Conservation (phyloP, 2,113 vertebrate genomes). For the Ceyx melanurus region DNA sequence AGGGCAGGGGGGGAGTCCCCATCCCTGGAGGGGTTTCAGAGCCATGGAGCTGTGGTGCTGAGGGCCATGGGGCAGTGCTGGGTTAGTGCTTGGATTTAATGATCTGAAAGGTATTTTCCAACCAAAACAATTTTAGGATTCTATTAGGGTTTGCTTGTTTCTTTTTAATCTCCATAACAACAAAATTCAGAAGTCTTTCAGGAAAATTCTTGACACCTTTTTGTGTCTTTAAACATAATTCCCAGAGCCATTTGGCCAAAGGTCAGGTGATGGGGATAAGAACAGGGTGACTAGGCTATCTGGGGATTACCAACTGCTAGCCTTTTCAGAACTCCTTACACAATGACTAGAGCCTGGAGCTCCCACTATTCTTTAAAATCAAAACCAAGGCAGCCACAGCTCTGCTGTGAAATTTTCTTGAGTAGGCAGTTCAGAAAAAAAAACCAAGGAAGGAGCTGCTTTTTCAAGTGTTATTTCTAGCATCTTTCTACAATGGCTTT, state of each 20-base stretch:
- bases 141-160: too few relatives aligned
- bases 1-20: too few relatives aligned
- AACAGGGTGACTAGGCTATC: neutral
- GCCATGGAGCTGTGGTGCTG: too few relatives aligned
- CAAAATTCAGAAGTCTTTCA: neutral
- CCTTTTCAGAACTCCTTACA: neutral
- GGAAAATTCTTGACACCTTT: too few relatives aligned
- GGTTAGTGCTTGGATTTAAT: too few relatives aligned
- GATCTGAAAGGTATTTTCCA: too few relatives aligned
- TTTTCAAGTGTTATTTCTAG: neutral
- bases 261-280: neutral
- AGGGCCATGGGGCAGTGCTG: too few relatives aligned
- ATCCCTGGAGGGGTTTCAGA: too few relatives aligned
- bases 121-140: too few relatives aligned
- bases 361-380: neutral
- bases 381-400: neutral
- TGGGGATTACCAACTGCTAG: neutral
- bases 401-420: neutral
- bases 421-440: neutral
- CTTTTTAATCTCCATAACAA: neutral
- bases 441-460: neutral
- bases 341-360: neutral
- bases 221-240: neutral
- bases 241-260: neutral
- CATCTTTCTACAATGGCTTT: conserved; percentile 14